A percentile compares a stretch with the other conserved stretches of the same genome.
Evolutionary conservation across 2,888 invertebrate species (phyloP).

Genomic region (Nephrotoma flavescens): DNA sequence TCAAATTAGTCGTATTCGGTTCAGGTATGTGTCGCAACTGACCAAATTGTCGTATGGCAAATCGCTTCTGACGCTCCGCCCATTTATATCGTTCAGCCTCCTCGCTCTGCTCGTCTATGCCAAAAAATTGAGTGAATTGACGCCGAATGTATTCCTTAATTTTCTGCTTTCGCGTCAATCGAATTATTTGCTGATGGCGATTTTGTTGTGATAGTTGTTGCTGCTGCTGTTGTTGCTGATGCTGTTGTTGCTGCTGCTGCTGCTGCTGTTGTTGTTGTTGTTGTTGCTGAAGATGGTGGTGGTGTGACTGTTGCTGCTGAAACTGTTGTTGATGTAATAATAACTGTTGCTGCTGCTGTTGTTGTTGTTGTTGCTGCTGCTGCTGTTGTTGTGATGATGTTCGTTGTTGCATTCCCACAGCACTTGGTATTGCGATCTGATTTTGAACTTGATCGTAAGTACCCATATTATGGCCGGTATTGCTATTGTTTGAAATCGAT

Average conservation of each 20-base stretch:
- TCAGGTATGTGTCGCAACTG: conserved; percentile 14
- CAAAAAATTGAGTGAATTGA: conserved; percentile 28
- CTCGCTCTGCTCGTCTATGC: conserved; percentile 26
- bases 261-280: conserved; percentile 5
- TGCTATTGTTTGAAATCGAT: neutral
- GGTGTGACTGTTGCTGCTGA: conserved; percentile 14
- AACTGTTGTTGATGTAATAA: conserved; percentile 9
- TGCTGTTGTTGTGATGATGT: conserved; percentile 8
- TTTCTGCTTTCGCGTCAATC: conserved; percentile 24
- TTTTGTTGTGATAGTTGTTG: neutral
- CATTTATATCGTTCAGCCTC: conserved; percentile 25
- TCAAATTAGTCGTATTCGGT: neutral
- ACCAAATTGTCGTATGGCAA: conserved; percentile 28
- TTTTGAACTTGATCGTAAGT: neutral
- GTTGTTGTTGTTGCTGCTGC: conserved; percentile 14
- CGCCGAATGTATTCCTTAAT: conserved; percentile 25
- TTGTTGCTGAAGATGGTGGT: conserved; percentile 9
- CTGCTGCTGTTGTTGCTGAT: conserved; percentile 7
- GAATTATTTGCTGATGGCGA: conserved; percentile 14
- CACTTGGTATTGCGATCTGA: neutral
- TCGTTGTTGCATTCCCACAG: neutral
- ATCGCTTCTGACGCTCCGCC: conserved; percentile 27
- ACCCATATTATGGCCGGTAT: neutral
- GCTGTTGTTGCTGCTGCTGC: conserved; percentile 7
- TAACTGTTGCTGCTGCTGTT: conserved; percentile 11